phyloP scores from a whole-genome alignment of 2,113 vertebrate species.

The Hipposideros armiger region DNA sequence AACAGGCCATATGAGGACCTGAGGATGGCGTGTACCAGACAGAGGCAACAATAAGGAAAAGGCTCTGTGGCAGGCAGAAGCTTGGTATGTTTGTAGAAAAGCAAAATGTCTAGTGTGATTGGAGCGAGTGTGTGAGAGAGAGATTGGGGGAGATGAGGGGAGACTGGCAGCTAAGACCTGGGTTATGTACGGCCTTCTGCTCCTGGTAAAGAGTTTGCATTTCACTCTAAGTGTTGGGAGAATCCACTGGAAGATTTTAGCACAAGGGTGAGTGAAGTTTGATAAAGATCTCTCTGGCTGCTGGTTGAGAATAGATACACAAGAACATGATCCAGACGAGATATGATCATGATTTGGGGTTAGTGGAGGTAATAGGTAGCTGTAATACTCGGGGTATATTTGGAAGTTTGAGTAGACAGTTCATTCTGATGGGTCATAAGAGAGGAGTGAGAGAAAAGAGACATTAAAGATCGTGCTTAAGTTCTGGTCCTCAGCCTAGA shows the following conservation, averaged over 20 bases:
- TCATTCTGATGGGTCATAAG: not conserved
- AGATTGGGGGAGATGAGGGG: not conserved
- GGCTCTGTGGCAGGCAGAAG: not conserved
- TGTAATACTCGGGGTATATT: not conserved
- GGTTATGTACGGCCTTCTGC: not conserved
- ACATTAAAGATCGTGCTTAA: not conserved
- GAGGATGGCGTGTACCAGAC: not conserved
- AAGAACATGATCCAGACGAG: not conserved
- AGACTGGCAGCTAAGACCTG: not conserved
- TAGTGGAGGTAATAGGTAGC: not conserved
- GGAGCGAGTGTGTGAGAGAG: not conserved
- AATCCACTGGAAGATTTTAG: not conserved
- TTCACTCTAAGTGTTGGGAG: not conserved
- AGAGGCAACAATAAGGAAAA: not conserved
- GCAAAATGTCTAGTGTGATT: not conserved
- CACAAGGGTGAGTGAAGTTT: not conserved
- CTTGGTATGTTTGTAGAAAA: not conserved
- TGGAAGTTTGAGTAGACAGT: conserved; percentile 1
- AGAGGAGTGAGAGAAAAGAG: not conserved
- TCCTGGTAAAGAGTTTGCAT: not conserved
- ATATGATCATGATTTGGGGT: not conserved
- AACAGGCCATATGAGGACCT: not conserved
- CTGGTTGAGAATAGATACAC: not conserved
- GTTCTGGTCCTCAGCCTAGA: not conserved
- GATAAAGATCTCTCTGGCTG: not conserved